Percentiles rank a stretch among this genome's conserved stretches.
phyloP scores from a whole-genome alignment of 2,113 vertebrate genomes.

The Mus spicilegus region DNA sequence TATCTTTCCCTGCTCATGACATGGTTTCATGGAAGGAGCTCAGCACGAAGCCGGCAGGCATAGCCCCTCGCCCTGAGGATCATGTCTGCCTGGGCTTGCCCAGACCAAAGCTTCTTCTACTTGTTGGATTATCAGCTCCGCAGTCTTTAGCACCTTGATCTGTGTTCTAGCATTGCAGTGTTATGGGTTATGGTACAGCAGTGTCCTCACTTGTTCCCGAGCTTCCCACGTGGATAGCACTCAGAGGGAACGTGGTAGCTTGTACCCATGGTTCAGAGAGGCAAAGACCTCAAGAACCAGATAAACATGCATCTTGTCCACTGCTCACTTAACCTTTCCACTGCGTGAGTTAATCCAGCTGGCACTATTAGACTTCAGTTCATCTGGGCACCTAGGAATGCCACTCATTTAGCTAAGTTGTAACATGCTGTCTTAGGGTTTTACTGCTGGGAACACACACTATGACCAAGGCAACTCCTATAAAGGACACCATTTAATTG shows the following conservation, averaged over 20 bases:
- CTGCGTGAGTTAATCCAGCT: background rate
- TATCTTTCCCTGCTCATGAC: background rate
- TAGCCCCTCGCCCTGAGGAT: background rate
- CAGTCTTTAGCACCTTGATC: background rate
- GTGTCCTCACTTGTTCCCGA: background rate
- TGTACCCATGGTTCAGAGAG: background rate
- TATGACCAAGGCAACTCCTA: too few relatives aligned
- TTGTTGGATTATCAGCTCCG: background rate
- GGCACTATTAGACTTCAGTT: background rate
- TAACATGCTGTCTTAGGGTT: background rate
- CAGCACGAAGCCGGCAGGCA: background rate
- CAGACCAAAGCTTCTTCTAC: background rate
- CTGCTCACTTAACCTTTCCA: background rate
- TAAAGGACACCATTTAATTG: too few relatives aligned
- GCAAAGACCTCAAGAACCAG: constrained; percentile 18
- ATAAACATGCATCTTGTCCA: background rate
- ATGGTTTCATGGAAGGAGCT: background rate
- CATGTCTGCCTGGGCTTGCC: background rate
- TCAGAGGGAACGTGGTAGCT: background rate
- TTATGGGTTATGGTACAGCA: background rate
- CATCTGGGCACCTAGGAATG: background rate
- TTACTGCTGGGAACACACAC: too few relatives aligned
- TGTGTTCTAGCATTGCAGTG: background rate
- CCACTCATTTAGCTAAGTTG: background rate
- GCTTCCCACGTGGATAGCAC: background rate